These are phyloP conservation scores for Miltochrista miniata DNA, from an alignment of 2,888 invertebrate species.

Conservation along the genomic window DNA sequence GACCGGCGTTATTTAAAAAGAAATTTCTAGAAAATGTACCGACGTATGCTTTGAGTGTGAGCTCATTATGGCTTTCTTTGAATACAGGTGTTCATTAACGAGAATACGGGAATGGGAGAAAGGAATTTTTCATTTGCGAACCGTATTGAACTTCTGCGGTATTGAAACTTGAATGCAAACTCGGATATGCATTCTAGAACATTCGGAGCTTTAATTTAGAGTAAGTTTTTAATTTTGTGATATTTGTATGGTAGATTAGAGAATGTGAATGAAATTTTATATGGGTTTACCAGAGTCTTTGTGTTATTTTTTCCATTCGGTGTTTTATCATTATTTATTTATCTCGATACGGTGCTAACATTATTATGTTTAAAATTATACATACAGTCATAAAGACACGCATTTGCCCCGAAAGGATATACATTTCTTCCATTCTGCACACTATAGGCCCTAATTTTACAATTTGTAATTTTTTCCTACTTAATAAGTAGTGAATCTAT, in stretches of 20 bases:
- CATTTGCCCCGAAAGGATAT: no score
- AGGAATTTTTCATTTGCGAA: slow-evolving; percentile 78
- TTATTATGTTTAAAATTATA: no score
- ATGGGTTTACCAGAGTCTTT: not conserved
- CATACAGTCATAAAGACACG: no score
- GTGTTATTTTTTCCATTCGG: no score
- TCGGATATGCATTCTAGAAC: slow-evolving; percentile 29
- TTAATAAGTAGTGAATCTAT: no score
- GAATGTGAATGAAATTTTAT: no score
- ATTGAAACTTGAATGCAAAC: slow-evolving; percentile 40
- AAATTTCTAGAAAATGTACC: slow-evolving; percentile 59
- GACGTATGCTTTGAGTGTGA: slow-evolving; percentile 63
- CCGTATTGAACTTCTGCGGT: slow-evolving; percentile 51
- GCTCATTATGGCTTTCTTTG: slow-evolving; percentile 59
- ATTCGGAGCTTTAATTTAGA: not conserved
- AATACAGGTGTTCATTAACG: slow-evolving; percentile 56
- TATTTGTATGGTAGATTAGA: not conserved
- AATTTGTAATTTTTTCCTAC: no score
- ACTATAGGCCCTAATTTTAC: no score
- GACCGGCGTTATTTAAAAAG: slow-evolving; percentile 49
- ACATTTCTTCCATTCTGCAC: no score
- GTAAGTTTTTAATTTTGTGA: not conserved
- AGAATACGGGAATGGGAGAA: slow-evolving; percentile 31
- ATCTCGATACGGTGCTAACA: no score
- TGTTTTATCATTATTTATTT: no score